These are phyloP conservation scores for Ephestia elutella DNA, from an alignment of 1,140 invertebrate species.

Conservation along the genomic window DNA sequence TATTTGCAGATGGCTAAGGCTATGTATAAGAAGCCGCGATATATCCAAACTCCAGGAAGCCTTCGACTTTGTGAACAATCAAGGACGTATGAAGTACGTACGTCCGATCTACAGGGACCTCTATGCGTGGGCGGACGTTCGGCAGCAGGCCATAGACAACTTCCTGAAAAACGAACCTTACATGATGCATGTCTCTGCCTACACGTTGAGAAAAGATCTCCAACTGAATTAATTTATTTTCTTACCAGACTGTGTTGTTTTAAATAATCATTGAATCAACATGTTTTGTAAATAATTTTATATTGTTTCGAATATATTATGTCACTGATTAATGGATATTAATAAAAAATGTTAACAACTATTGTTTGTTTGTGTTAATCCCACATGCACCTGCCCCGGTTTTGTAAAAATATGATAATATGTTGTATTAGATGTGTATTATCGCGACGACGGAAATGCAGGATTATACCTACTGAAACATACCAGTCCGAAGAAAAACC, in stretches of 20 bases:
- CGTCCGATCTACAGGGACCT: slow-evolving; percentile 90
- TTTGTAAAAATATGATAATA: no score
- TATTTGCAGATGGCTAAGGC: slow-evolving; percentile 85
- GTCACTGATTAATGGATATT: neutral
- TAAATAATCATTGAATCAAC: neutral
- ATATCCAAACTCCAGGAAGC: slow-evolving; percentile 78
- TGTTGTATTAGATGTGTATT: no score
- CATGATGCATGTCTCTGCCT: slow-evolving; percentile 89
- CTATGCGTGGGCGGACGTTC: slow-evolving; percentile 84
- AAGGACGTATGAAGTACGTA: slow-evolving; percentile 94
- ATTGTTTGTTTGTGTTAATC: no score
- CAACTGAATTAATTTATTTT: slow-evolving; percentile 64
- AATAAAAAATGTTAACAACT: neutral
- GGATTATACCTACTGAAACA: no score
- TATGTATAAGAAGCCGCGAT: slow-evolving; percentile 85
- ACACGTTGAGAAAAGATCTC: slow-evolving; percentile 85
- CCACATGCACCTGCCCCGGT: no score
- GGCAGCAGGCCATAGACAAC: slow-evolving; percentile 81
- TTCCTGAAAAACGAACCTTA: slow-evolving; percentile 80
- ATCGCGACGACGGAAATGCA: no score
- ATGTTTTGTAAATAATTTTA: slow-evolving; percentile 8
- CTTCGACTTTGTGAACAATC: slow-evolving; percentile 85
- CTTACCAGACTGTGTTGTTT: neutral
- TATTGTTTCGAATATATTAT: neutral
- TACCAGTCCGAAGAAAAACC: no score